These are phyloP conservation scores for Xyrauchen texanus DNA, from an alignment of 2,113 vertebrate genomes.

Conservation along the genomic window DNA sequence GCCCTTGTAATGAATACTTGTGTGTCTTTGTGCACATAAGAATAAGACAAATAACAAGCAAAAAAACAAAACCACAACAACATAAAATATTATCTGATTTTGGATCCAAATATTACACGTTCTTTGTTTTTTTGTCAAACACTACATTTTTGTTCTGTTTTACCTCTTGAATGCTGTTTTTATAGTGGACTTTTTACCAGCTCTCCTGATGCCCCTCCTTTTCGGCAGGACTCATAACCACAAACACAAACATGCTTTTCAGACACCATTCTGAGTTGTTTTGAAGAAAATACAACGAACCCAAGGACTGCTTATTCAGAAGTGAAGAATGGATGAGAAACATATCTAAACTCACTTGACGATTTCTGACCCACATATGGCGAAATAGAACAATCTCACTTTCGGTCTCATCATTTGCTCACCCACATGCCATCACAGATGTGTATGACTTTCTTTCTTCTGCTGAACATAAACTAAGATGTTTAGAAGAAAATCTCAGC, in stretches of 20 bases:
- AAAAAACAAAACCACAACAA: background rate
- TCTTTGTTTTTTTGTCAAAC: constrained; percentile 23
- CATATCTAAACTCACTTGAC: constrained; percentile 2
- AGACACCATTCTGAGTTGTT: constrained; percentile 15
- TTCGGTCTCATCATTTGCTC: background rate
- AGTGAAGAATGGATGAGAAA: background rate
- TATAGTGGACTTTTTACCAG: constrained; percentile 12
- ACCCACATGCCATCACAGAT: no score
- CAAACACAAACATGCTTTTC: constrained; percentile 34
- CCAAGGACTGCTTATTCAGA: constrained; percentile 7
- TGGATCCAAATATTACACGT: background rate
- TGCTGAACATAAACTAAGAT: no score
- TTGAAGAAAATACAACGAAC: background rate
- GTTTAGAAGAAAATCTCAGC: no score
- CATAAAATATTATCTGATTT: no score
- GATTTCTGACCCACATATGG: constrained; percentile 2
- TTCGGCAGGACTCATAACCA: constrained; percentile 51
- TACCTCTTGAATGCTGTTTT: constrained; percentile 47
- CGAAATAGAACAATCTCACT: background rate
- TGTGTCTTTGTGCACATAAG: background rate
- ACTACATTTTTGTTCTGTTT: constrained; percentile 20
- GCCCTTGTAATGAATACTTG: constrained; percentile 43
- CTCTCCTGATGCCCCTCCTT: background rate
- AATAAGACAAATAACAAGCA: background rate
- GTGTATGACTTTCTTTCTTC: no score